Evolutionary conservation across 2,113 vertebrate species (phyloP).

Genomic region (Prochilodus magdalenae): DNA sequence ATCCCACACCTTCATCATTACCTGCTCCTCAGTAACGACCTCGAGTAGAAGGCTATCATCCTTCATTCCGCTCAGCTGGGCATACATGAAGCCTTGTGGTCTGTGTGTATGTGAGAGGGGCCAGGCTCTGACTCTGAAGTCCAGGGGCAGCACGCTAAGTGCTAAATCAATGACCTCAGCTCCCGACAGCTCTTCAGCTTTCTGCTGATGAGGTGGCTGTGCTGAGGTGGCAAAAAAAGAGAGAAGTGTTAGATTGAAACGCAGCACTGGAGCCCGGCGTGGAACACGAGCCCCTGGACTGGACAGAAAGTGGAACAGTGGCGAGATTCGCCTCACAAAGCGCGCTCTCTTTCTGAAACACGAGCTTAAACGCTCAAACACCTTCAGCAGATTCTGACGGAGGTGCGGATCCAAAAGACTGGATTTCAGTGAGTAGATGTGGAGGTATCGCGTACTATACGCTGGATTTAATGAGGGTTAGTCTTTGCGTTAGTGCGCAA

Average conservation of each 20-base stretch:
- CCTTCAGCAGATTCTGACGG: too few relatives aligned
- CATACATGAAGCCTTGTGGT: conserved; percentile 28
- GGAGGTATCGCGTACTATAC: too few relatives aligned
- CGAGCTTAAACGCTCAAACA: background rate
- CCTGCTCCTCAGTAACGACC: background rate
- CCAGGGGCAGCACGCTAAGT: conserved; percentile 11
- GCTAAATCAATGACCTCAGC: conserved; percentile 45
- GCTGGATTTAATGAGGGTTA: too few relatives aligned
- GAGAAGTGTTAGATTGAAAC: conserved; percentile 1
- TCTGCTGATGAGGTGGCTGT: conserved; percentile 42
- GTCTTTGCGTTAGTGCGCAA: too few relatives aligned
- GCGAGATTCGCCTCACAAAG: background rate
- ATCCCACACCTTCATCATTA: background rate
- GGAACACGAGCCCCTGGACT: background rate
- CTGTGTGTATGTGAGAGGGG: conserved; percentile 38
- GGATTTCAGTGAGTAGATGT: too few relatives aligned
- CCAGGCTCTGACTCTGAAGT: conserved; percentile 23
- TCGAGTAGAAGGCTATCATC: background rate
- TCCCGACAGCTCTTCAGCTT: conserved; percentile 33
- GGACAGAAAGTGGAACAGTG: background rate
- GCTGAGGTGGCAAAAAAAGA: conserved; percentile 23
- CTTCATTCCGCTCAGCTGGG: background rate
- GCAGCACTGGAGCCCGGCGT: background rate
- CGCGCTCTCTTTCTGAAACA: background rate
- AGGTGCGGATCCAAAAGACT: too few relatives aligned